Evolutionary conservation across 2,888 invertebrate species (phyloP), one percentile per base, ranked within the genome.

Genomic region (Oxycera nigricornis): DNA sequence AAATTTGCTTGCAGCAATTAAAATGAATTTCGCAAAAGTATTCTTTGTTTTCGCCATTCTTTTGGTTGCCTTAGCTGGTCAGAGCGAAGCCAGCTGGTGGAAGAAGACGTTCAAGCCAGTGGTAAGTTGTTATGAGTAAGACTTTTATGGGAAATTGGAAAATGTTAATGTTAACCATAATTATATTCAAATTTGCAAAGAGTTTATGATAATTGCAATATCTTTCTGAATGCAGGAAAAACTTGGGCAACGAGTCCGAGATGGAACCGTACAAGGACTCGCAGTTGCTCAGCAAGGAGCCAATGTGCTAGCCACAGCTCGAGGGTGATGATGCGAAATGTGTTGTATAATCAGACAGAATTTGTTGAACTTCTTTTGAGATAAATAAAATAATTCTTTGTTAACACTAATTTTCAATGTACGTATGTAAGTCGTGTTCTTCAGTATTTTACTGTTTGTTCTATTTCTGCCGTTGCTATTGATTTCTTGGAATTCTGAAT

Each of bases 1-100:
- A 35, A 11, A 35, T 7, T 11, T 7, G 35, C 11, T 35, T 35
- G 35, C 35, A 35, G 6, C n/a, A n/a, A n/a, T 55, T 1, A 55
- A 65, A 7, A 72, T 72, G 72, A 72, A 72, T 39, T 72, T 72
- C 59, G n/a, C 72, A 24, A 72, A 59, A 20, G n/a, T 72, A 1
- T 72, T 72, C 24, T 7, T 59, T 4, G 26, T 72, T 17, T 72
- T 72, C 26, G 28, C 59, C 26, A 41, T 72, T 17, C n/a, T 72
- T 1, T 1, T 59, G 2, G 41, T 72, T 20, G 59, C 20, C 2
- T 59, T 59, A 6, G 59, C 35, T 11, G 59, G 72, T 14, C 72
- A 72, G 7, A 39, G 39, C 26, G 72, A 72, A 72, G 22, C 72
- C 1, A 20, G 72, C 4, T 30, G 65, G 41, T 72, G 31, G 57